Percentiles rank a stretch among this genome's conserved stretches.
phyloP scores from a whole-genome alignment of 2,113 vertebrate species.

The Siniperca knerii region DNA sequence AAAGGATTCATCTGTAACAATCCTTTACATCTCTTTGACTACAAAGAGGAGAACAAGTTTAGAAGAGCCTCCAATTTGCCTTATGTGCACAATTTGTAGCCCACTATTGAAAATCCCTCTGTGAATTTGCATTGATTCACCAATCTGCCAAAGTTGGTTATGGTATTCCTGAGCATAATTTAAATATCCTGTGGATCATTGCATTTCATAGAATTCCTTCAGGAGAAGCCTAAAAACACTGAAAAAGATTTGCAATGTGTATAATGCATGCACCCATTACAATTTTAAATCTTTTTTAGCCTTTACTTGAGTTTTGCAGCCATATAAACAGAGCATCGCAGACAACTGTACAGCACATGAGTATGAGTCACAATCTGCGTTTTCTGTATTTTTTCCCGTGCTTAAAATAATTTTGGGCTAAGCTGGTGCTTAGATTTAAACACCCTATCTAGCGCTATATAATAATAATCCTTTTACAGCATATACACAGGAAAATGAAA shows the following conservation, averaged over 20 bases:
- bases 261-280: neutral
- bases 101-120: neutral
- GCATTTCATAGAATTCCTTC: conserved; percentile 5
- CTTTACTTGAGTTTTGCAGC: neutral
- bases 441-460: neutral
- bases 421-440: conserved; percentile 2
- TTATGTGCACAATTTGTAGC: conserved; percentile 14
- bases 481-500: conserved; percentile 15
- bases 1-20: neutral
- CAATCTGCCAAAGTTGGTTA: neutral
- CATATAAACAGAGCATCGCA: neutral
- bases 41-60: neutral
- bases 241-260: neutral
- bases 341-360: neutral
- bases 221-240: neutral
- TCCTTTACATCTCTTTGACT: conserved; percentile 24
- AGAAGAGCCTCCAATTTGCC: neutral
- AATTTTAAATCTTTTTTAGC: neutral
- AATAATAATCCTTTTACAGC: neutral
- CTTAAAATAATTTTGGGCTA: conserved; percentile 28
- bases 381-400: neutral
- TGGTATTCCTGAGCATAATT: conserved; percentile 3
- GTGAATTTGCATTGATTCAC: conserved; percentile 8
- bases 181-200: neutral
- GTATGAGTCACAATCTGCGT: conserved; percentile 35